Conservation (phyloP, 2,888 invertebrate genomes). For the Callosobruchus maculatus region DNA sequence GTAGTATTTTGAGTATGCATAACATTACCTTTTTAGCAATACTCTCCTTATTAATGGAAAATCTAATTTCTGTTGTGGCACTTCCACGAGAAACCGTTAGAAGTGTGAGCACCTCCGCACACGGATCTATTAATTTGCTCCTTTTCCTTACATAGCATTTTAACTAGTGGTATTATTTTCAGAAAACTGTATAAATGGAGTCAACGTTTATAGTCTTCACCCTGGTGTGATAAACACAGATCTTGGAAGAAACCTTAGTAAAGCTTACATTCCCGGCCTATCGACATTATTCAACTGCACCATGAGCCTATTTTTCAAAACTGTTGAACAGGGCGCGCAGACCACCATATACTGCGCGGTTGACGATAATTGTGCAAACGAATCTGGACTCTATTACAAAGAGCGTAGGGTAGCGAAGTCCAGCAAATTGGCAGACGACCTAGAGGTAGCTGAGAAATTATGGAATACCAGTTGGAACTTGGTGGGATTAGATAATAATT, state of each 20-base stretch:
- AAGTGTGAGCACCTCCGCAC: too few relatives aligned
- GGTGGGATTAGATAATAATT: constrained; percentile 49
- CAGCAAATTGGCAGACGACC: constrained; percentile 52
- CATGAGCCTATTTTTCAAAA: constrained; percentile 18
- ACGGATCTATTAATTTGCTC: too few relatives aligned
- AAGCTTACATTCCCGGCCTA: constrained; percentile 46
- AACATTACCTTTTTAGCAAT: too few relatives aligned
- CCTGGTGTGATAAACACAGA: constrained; percentile 76
- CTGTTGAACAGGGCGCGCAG: constrained; percentile 61
- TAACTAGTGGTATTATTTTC: constrained; percentile 14
- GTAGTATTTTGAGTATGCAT: too few relatives aligned
- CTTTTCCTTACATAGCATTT: too few relatives aligned
- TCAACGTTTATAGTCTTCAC: constrained; percentile 68
- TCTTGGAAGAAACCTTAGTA: constrained; percentile 62
- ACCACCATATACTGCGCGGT: constrained; percentile 70
- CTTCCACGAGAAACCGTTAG: too few relatives aligned
- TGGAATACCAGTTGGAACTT: constrained; percentile 60
- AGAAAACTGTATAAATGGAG: constrained; percentile 47
- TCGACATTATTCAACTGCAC: constrained; percentile 25
- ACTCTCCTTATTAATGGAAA: too few relatives aligned
- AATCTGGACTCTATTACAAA: constrained; percentile 58
- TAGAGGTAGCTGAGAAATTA: constrained; percentile 55
- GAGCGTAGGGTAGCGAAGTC: constrained; percentile 57
- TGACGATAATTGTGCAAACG: constrained; percentile 60
- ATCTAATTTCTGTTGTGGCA: too few relatives aligned